Conservation (phyloP, 2,888 invertebrate species). For the Colostygia pectinataria region DNA sequence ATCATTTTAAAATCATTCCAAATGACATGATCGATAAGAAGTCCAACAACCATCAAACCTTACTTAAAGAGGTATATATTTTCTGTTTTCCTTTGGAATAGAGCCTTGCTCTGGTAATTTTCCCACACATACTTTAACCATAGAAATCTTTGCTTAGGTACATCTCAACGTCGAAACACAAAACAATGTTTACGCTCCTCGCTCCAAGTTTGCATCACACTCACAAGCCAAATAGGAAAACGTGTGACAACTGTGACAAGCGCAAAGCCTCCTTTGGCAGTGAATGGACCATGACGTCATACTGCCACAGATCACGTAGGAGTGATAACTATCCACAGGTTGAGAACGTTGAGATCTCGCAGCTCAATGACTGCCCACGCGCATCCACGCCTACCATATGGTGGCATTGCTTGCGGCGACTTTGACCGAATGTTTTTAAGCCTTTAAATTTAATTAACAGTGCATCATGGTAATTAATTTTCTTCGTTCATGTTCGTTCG, state of each 20-base stretch:
- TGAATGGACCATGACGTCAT: constrained; percentile 67
- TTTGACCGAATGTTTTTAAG: constrained; percentile 7
- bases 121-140: too few relatives aligned
- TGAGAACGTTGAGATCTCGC: background rate
- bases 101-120: background rate
- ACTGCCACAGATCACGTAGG: constrained; percentile 22
- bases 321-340: background rate
- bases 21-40: too few relatives aligned
- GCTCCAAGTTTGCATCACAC: constrained; percentile 16
- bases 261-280: constrained; percentile 38
- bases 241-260: constrained; percentile 5
- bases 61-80: too few relatives aligned
- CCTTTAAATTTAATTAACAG: constrained; percentile 20
- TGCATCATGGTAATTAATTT: constrained; percentile 5
- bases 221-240: constrained; percentile 40
- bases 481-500: constrained; percentile 5
- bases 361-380: constrained; percentile 47
- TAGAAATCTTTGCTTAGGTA: background rate
- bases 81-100: too few relatives aligned
- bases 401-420: constrained; percentile 26
- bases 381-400: constrained; percentile 57
- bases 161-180: constrained; percentile 10
- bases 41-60: too few relatives aligned
- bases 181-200: constrained; percentile 16
- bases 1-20: too few relatives aligned